These are phyloP conservation scores for Neogobius melanostomus DNA, from an alignment of 2,113 vertebrate species.

Conservation along the genomic window DNA sequence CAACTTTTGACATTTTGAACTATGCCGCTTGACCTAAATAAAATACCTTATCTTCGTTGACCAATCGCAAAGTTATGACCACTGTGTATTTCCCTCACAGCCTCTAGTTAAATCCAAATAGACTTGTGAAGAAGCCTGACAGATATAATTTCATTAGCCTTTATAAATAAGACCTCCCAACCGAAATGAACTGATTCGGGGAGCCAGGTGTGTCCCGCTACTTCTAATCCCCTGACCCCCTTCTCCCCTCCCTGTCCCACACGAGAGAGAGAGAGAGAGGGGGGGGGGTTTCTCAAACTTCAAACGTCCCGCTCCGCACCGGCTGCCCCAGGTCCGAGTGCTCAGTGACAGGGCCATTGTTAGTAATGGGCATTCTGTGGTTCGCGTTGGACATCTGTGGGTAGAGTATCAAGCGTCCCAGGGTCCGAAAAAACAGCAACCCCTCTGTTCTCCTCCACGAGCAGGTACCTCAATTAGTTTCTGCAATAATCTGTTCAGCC, in stretches of 20 bases:
- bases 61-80: not conserved
- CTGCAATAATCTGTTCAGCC: constrained; percentile 51
- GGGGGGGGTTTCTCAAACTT: constrained; percentile 49
- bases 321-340: constrained; percentile 37
- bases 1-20: not conserved
- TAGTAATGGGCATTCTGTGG: constrained; percentile 63
- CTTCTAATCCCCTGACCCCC: constrained; percentile 18
- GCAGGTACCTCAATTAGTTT: constrained; percentile 60
- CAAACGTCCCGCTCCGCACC: constrained; percentile 39
- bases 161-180: constrained; percentile 7
- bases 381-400: constrained; percentile 47
- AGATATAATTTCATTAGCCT: constrained; percentile 1
- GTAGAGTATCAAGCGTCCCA: constrained; percentile 62
- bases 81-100: not conserved
- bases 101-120: not conserved
- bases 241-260: not conserved
- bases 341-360: constrained; percentile 64
- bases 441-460: constrained; percentile 65
- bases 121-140: not conserved
- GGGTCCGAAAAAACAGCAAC: constrained; percentile 58
- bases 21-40: not conserved
- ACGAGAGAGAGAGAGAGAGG: not conserved
- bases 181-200: constrained; percentile 18
- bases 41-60: not conserved
- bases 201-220: constrained; percentile 51